A percentile compares a stretch with the other conserved stretches of the same genome.
Conservation (phyloP, 2,797 vertebrate species). For the Hippoglossus hippoglossus region DNA sequence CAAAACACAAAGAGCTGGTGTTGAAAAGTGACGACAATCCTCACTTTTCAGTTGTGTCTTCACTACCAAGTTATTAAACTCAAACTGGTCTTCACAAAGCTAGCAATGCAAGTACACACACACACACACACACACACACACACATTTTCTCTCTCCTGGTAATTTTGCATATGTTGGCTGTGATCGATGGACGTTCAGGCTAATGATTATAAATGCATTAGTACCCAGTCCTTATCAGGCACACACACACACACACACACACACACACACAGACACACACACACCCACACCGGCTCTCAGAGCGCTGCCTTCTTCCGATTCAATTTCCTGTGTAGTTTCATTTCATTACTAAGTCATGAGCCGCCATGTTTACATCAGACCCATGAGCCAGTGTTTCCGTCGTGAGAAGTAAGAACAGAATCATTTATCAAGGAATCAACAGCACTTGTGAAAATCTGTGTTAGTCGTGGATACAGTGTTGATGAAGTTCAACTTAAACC, state of each 20-base stretch:
- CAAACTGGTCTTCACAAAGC: background rate
- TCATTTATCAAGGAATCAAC: slow-evolving; percentile 29
- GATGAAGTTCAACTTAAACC: too few species aligned
- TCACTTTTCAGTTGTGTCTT: too few species aligned
- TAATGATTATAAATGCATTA: slow-evolving; percentile 83
- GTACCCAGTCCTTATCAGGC: slow-evolving; percentile 51
- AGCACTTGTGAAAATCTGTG: slow-evolving; percentile 24
- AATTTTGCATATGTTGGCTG: slow-evolving; percentile 69
- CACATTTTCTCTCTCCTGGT: slow-evolving; percentile 41
- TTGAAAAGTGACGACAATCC: too few species aligned
- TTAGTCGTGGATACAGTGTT: background rate
- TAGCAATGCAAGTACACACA: background rate
- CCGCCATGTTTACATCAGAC: slow-evolving; percentile 57
- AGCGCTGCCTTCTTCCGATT: slow-evolving; percentile 52
- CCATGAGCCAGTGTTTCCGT: slow-evolving; percentile 23
- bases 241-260: slow-evolving; percentile 14
- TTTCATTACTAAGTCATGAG: slow-evolving; percentile 74
- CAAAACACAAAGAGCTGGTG: too few species aligned
- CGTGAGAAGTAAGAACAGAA: background rate
- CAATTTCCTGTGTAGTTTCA: slow-evolving; percentile 71
- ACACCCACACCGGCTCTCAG: background rate
- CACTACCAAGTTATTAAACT: background rate
- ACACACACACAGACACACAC: slow-evolving; percentile 20
- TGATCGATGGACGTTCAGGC: slow-evolving; percentile 74
- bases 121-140: slow-evolving; percentile 8